These are phyloP conservation scores for Sinocyclocheilus grahami DNA, from an alignment of 2,113 vertebrate species.

Conservation along the genomic window DNA sequence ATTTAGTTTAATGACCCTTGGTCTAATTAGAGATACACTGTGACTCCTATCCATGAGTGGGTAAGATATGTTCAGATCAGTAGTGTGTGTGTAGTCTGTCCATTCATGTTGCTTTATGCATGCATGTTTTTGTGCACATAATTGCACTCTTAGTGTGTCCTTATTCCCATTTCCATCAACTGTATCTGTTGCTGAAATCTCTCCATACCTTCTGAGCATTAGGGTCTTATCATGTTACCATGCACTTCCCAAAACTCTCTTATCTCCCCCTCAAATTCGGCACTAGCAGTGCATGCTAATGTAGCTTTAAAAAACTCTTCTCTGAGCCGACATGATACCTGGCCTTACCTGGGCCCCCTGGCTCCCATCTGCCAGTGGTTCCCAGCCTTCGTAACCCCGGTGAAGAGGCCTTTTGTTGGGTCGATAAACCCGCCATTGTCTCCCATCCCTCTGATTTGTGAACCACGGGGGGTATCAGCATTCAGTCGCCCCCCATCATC, in stretches of 20 bases:
- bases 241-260: conserved; percentile 41
- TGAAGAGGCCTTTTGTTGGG: conserved; percentile 59
- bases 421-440: conserved; percentile 57
- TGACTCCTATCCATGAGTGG: neutral
- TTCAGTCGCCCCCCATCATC: conserved; percentile 38
- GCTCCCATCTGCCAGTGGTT: conserved; percentile 54
- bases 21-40: neutral
- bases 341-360: conserved; percentile 54
- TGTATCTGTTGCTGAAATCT: conserved; percentile 51
- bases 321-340: conserved; percentile 46
- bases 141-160: conserved; percentile 8
- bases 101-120: neutral
- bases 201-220: conserved; percentile 47
- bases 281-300: conserved; percentile 48
- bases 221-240: conserved; percentile 54
- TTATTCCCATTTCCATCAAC: conserved; percentile 45
- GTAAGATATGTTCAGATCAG: neutral
- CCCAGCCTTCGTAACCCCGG: conserved; percentile 48
- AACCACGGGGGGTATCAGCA: conserved; percentile 49
- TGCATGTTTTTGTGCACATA: conserved; percentile 41
- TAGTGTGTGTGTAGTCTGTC: neutral
- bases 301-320: conserved; percentile 45
- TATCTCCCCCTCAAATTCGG: conserved; percentile 45
- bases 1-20: neutral
- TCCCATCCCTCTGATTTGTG: conserved; percentile 37